A percentile compares a stretch with the other conserved stretches of the same genome.
Conservation (phyloP, 92 coral and sea anemone genomes). For the Porites evermanni region DNA sequence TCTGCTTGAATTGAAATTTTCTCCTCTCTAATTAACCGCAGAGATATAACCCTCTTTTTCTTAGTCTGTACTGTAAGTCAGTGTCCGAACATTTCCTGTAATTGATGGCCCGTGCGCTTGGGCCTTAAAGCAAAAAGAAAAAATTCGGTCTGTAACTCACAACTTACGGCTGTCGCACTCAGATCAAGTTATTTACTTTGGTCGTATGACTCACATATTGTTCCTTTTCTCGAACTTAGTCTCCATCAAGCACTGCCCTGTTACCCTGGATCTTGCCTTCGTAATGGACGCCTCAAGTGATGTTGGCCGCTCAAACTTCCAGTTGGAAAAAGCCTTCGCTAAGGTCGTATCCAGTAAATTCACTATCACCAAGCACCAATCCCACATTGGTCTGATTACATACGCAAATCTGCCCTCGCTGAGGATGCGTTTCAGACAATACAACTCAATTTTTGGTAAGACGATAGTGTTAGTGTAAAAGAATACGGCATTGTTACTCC, state of each 20-base stretch:
- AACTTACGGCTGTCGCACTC: too few relatives aligned
- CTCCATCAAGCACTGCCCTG: constrained; percentile 72
- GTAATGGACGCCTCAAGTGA: constrained; percentile 86
- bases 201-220: not conserved
- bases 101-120: too few relatives aligned
- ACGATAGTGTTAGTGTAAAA: not conserved
- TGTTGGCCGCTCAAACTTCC: constrained; percentile 89
- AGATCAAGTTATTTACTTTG: too few relatives aligned
- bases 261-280: constrained; percentile 90
- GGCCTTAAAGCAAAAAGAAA: too few relatives aligned
- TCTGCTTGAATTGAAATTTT: too few relatives aligned
- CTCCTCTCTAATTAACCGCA: too few relatives aligned
- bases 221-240: constrained; percentile 34
- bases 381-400: constrained; percentile 84
- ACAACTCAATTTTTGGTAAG: constrained; percentile 55
- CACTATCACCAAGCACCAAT: constrained; percentile 86
- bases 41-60: too few relatives aligned
- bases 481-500: too few relatives aligned
- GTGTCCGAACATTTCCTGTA: too few relatives aligned
- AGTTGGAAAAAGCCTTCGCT: constrained; percentile 77
- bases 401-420: constrained; percentile 70
- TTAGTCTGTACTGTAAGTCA: too few relatives aligned
- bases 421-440: constrained; percentile 75
- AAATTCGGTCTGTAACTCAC: too few relatives aligned
- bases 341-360: constrained; percentile 75